Evolutionary conservation across 2,888 invertebrate genomes (phyloP).

Genomic region (Agrypnus murinus): DNA sequence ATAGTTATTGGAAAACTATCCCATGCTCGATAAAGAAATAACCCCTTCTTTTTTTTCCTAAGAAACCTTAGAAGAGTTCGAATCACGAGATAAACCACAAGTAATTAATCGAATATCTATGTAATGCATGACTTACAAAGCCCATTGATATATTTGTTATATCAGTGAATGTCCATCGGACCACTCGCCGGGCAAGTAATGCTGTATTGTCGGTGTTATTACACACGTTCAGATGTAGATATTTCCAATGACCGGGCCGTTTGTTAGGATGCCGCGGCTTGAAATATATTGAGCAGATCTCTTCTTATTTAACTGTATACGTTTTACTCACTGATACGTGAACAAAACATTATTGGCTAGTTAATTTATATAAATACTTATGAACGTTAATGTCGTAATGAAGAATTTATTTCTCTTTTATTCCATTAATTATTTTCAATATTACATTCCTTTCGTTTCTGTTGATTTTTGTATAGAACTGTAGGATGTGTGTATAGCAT

Average conservation of each 20-base stretch:
- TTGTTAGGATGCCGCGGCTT: conserved; percentile 37
- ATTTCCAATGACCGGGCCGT: conserved; percentile 42
- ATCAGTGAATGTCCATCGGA: conserved; percentile 56
- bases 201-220: conserved; percentile 55
- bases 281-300: conserved; percentile 28
- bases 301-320: conserved; percentile 12
- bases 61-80: neutral
- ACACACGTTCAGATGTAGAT: conserved; percentile 55
- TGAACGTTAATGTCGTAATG: too few species aligned
- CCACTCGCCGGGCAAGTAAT: conserved; percentile 55
- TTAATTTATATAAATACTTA: conserved; percentile 21
- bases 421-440: too few species aligned
- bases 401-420: too few species aligned
- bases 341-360: conserved; percentile 18
- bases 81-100: conserved; percentile 18
- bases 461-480: too few species aligned
- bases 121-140: conserved; percentile 48
- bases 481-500: too few species aligned
- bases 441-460: too few species aligned
- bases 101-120: conserved; percentile 39
- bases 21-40: too few species aligned
- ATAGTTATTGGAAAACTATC: too few species aligned
- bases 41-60: too few species aligned
- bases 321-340: conserved; percentile 30
- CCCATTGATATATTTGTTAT: conserved; percentile 55